Conservation (phyloP, 2,797 vertebrate species). For the Semaprochilodus insignis region DNA sequence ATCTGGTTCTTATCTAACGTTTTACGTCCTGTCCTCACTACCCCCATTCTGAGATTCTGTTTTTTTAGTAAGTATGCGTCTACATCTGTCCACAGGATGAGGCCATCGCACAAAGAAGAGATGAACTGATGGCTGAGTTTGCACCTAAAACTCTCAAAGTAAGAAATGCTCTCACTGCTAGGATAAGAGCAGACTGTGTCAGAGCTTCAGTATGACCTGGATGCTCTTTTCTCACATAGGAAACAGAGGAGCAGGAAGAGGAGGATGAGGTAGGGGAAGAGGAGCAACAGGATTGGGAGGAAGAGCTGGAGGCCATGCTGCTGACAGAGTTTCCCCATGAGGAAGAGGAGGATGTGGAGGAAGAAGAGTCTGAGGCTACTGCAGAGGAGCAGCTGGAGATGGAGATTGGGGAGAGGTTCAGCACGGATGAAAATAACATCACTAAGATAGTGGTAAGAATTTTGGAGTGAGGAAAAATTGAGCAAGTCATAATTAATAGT, state of each 20-base stretch:
- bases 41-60: too few species aligned
- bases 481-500: background rate
- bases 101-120: constrained; percentile 83
- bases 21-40: background rate
- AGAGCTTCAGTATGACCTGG: constrained; percentile 7
- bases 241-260: constrained; percentile 52
- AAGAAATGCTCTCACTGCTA: constrained; percentile 5
- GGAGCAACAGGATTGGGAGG: constrained; percentile 70
- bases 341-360: constrained; percentile 78
- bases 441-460: constrained; percentile 78
- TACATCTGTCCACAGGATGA: constrained; percentile 75
- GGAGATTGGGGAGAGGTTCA: constrained; percentile 85
- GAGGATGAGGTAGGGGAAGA: constrained; percentile 61
- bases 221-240: constrained; percentile 29
- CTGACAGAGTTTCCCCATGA: constrained; percentile 86
- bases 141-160: constrained; percentile 56
- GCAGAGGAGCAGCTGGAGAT: constrained; percentile 80
- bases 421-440: constrained; percentile 76
- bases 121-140: constrained; percentile 83
- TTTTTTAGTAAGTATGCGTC: background rate
- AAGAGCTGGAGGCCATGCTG: constrained; percentile 82
- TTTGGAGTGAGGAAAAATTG: background rate
- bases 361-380: constrained; percentile 82
- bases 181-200: background rate
- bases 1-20: too few species aligned